Base-by-base conservation (phyloP, 2,113 vertebrate species). In the Chroicocephalus ridibundus region DNA sequence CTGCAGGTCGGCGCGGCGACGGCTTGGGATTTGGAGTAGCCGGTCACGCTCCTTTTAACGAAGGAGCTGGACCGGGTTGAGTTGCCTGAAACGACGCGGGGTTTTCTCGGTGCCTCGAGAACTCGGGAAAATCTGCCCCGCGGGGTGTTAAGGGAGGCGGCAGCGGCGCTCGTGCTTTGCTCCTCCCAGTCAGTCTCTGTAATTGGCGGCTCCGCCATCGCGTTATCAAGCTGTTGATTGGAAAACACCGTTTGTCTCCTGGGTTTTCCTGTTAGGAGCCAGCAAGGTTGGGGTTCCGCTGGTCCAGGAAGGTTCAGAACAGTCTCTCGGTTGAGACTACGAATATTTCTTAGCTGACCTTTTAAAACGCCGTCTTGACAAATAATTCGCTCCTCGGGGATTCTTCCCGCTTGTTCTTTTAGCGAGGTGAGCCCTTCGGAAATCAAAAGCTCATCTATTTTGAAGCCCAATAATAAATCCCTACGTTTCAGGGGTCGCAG, bases 71-170 rank as follows among this genome's bases (percentile, higher is more conserved):
- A 57, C 22, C n/a, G 24, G 58, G 25, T 8, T 2, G n/a, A 49
- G 42, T 20, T 9, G 11, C 2, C 0, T 12, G 42, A 25, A 64
- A 12, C 15, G 1, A 2, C 3, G 1, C 17, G 0, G 69, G 38
- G 6, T 52, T 52, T 60, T 31, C 44, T 60, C 5, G 3, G 21
- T 2, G 13, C 34, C 34, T 69, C 2, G 0, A 17, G n/a, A 8
- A 19, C 25, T 47, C 6, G 0, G 7, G 24, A 7, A 55, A 47
- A 47, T 46, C 34, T 14, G 26, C 38, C 38, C 38, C 14, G 0
- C 3, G 13, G 6, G 3, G 44, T 5, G 32, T 32, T 19, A 11
- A 38, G 54, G 61, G 52, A 46, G 2, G n/a, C 4, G 13, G 6
- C 9, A 1, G 64, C 6, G n/a, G 25, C 32, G 0, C 22, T 54